Percentiles rank a stretch among this genome's conserved stretches.
Conservation (phyloP, 2,888 invertebrate genomes). For the Drosophila emarginata region DNA sequence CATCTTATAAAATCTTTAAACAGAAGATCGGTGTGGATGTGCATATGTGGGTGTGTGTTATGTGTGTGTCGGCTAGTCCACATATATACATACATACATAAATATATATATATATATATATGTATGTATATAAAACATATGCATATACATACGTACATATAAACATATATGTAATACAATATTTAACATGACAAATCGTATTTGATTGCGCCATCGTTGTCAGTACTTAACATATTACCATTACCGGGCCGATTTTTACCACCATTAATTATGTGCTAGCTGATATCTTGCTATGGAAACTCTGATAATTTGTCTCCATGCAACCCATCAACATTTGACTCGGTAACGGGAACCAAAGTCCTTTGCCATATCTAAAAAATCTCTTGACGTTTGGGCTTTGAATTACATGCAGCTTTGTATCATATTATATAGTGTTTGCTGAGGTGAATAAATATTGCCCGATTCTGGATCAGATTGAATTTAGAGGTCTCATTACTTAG, state of each 20-base stretch:
- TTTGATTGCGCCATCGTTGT: conserved; percentile 2
- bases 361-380: neutral
- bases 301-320: neutral
- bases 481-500: neutral
- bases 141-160: neutral
- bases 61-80: conserved; percentile 1
- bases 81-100: neutral
- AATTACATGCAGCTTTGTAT: neutral
- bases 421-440: neutral
- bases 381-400: neutral
- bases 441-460: neutral
- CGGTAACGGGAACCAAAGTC: neutral
- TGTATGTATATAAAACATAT: neutral
- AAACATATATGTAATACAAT: conserved; percentile 2
- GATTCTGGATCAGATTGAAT: neutral
- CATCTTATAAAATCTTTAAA: neutral
- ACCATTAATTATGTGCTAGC: neutral
- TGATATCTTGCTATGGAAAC: neutral
- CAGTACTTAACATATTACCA: too few relatives aligned
- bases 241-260: neutral
- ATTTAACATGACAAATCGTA: conserved; percentile 1
- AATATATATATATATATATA: neutral
- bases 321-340: neutral
- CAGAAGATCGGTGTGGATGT: neutral
- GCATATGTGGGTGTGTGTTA: neutral